Percentiles rank a stretch among this genome's conserved stretches.
Conservation (phyloP, 2,113 vertebrate species). For the Coptodon bakossiorum region DNA sequence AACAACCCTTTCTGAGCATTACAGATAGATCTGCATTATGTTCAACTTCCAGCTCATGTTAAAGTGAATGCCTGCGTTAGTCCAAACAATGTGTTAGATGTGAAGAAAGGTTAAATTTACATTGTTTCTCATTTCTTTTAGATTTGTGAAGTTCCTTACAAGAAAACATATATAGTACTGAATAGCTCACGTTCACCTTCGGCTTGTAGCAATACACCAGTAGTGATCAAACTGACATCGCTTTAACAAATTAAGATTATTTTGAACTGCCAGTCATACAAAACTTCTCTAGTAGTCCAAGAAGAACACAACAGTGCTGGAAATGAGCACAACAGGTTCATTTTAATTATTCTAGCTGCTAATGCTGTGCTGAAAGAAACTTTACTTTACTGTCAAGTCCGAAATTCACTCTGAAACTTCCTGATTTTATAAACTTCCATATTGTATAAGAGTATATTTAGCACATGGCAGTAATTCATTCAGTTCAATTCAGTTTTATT, state of each 20-base stretch:
- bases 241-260: background rate
- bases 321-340: background rate
- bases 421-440: background rate
- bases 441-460: background rate
- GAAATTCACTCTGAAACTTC: background rate
- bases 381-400: background rate
- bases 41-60: background rate
- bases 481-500: background rate
- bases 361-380: background rate
- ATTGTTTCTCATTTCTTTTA: background rate
- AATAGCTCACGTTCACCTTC: background rate
- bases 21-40: background rate
- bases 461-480: background rate
- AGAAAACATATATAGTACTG: background rate
- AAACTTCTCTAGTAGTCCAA: background rate
- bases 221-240: background rate
- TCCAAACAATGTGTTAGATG: background rate
- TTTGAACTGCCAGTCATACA: background rate
- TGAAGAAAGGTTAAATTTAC: background rate
- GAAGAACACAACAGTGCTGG: background rate
- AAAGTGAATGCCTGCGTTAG: background rate
- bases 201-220: background rate
- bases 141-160: background rate
- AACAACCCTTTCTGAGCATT: background rate
- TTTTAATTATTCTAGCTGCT: background rate